phyloP scores from a whole-genome alignment of 1,140 invertebrate genomes.

The Globodera rostochiensis region DNA sequence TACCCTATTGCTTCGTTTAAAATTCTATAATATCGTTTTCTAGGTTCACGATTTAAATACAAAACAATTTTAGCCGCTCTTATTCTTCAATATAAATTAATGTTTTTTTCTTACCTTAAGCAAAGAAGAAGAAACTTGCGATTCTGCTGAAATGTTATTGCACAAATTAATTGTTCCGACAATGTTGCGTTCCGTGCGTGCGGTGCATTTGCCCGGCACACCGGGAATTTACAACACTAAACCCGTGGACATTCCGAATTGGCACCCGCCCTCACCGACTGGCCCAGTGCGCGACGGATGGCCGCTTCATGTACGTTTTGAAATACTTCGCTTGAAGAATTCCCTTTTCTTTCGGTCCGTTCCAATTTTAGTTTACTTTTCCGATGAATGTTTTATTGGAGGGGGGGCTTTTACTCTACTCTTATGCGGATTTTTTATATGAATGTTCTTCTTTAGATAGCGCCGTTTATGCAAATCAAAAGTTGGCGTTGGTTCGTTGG shows the following conservation, averaged over 20 bases:
- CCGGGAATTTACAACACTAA: constrained; percentile 42
- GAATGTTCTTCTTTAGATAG: not conserved
- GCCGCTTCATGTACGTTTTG: constrained; percentile 51
- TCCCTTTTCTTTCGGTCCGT: no score
- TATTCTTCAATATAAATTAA: no score
- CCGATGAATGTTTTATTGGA: not conserved
- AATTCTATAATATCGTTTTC: no score
- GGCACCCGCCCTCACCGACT: constrained; percentile 45
- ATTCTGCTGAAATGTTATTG: no score
- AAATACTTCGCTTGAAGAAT: no score
- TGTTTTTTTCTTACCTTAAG: no score
- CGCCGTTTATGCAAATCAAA: not conserved
- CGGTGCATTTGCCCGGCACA: constrained; percentile 33
- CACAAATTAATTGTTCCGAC: constrained; percentile 9
- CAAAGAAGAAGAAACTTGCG: no score
- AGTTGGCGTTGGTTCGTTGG: constrained; percentile 7
- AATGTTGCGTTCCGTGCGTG: constrained; percentile 37
- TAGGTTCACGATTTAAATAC: no score
- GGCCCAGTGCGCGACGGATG: constrained; percentile 50
- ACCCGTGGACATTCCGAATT: constrained; percentile 34
- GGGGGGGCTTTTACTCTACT: no score
- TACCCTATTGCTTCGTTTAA: no score
- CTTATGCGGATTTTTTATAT: not conserved
- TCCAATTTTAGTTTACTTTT: not conserved
- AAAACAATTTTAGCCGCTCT: no score